Percentiles rank a stretch among this genome's conserved stretches.
These are phyloP conservation scores for Echinometra lucunter DNA, from an alignment of 53 echinoderm and acorn worm genomes.

Conservation along the genomic window DNA sequence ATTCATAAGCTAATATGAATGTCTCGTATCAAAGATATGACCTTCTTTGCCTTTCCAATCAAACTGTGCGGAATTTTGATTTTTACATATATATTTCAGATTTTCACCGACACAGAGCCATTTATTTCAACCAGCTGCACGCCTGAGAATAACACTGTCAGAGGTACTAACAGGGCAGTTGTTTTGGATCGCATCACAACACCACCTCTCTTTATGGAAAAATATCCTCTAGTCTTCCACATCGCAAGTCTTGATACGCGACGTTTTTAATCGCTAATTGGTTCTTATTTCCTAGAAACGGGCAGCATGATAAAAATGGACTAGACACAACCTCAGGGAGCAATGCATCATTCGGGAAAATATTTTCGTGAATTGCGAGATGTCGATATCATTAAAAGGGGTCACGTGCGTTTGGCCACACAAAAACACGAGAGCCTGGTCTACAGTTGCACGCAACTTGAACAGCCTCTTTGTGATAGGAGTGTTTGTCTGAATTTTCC, in stretches of 20 bases:
- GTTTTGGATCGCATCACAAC: background rate
- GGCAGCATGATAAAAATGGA: slow-evolving; percentile 19
- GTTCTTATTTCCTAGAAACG: background rate
- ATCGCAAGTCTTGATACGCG: background rate
- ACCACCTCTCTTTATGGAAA: background rate
- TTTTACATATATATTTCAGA: too few relatives aligned
- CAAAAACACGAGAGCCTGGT: background rate
- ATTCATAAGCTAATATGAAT: too few relatives aligned
- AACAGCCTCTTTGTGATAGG: background rate
- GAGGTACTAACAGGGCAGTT: background rate
- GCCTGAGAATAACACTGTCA: too few relatives aligned
- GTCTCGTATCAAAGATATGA: too few relatives aligned
- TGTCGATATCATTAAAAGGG: background rate
- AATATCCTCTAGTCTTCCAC: background rate
- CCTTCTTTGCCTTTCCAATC: too few relatives aligned
- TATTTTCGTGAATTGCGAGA: background rate
- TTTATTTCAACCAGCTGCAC: too few relatives aligned
- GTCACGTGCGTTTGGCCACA: background rate
- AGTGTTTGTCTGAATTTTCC: too few relatives aligned
- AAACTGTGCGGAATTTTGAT: too few relatives aligned
- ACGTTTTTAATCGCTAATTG: background rate
- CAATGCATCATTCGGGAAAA: background rate
- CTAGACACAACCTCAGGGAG: background rate
- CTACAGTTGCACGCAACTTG: background rate
- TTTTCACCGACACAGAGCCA: too few relatives aligned